Percentiles rank a stretch among this genome's conserved stretches.
Conservation (phyloP, 2,888 invertebrate genomes). For the Matsumyia berberina region DNA sequence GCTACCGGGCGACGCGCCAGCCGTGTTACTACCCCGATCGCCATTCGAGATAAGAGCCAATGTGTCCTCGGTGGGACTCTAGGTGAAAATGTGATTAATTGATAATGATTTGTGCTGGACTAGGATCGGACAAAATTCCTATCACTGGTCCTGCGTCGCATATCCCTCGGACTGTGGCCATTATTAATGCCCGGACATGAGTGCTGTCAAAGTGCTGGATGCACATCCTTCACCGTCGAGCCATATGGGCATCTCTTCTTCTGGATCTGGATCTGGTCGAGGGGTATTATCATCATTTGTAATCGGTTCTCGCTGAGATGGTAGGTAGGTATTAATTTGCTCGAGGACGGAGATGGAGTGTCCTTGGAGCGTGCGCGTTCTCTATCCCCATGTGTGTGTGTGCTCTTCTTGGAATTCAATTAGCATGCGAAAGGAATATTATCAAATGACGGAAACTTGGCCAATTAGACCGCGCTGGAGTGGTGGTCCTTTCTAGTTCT, state of each 20-base stretch:
- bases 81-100: constrained; percentile 76
- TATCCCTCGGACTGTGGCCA: constrained; percentile 35
- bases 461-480: constrained; percentile 15
- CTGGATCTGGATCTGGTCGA: background rate
- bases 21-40: constrained; percentile 51
- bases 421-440: constrained; percentile 11
- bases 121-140: constrained; percentile 69
- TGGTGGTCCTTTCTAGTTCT: background rate
- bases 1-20: constrained; percentile 71
- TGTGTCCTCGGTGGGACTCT: constrained; percentile 51
- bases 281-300: constrained; percentile 55
- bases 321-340: constrained; percentile 62
- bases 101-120: constrained; percentile 70
- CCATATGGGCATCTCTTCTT: constrained; percentile 56
- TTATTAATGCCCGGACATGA: constrained; percentile 68
- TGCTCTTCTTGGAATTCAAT: constrained; percentile 58
- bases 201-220: constrained; percentile 58
- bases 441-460: constrained; percentile 30
- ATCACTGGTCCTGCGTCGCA: constrained; percentile 56
- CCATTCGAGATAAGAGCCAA: constrained; percentile 37
- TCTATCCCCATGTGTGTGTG: constrained; percentile 28
- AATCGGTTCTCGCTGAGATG: constrained; percentile 50
- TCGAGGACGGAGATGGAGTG: constrained; percentile 27
- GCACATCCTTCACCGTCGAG: constrained; percentile 32
- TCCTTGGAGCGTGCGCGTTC: constrained; percentile 52